A percentile compares a stretch with the other conserved stretches of the same genome.
Conservation (phyloP, 1,140 invertebrate species). For the Sipha flava region DNA sequence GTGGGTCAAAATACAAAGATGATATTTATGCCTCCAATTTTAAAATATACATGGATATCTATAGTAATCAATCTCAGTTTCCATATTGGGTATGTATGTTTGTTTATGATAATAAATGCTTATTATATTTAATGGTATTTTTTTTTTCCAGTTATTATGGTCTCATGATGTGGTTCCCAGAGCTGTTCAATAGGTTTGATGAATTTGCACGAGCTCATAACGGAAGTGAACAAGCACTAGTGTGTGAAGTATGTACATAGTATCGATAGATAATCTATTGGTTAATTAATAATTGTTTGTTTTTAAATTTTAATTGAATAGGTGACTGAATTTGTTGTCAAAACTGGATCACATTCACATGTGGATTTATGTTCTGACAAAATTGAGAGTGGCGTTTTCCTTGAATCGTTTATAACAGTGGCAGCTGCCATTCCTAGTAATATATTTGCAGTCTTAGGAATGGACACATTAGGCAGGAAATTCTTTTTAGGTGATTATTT, state of each 20-base stretch:
- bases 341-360: constrained; percentile 51
- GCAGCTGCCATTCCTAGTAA: constrained; percentile 76
- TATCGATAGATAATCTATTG: not conserved
- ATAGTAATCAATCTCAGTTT: constrained; percentile 81
- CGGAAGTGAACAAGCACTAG: constrained; percentile 50
- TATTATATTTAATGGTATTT: not conserved
- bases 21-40: constrained; percentile 65
- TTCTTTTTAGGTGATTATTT: constrained; percentile 64
- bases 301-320: not conserved
- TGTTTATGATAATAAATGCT: not conserved
- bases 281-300: not conserved
- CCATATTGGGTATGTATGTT: constrained; percentile 61
- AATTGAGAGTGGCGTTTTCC: constrained; percentile 67
- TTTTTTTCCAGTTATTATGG: constrained; percentile 60
- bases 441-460: constrained; percentile 64
- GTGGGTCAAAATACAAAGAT: constrained; percentile 61
- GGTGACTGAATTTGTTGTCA: constrained; percentile 66
- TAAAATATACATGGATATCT: constrained; percentile 71
- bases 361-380: constrained; percentile 49
- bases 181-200: constrained; percentile 66
- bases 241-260: constrained; percentile 53
- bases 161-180: constrained; percentile 75
- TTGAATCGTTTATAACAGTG: constrained; percentile 76
- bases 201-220: constrained; percentile 57
- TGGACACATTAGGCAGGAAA: constrained; percentile 75